Conservation (phyloP, 2,797 vertebrate genomes). For the Lithobates sylvaticus region DNA sequence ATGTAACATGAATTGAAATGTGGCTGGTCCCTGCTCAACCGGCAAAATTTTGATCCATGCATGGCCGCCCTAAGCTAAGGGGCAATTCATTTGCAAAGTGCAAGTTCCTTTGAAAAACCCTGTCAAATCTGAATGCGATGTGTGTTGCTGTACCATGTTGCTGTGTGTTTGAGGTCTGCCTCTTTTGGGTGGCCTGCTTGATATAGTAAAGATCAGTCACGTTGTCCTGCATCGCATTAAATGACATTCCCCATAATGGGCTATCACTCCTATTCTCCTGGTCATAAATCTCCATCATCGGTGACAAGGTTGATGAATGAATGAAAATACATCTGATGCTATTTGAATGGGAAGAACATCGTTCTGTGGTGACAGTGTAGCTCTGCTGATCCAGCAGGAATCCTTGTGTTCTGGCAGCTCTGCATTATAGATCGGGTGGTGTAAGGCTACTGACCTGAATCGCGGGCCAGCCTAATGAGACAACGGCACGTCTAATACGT, state of each 20-base stretch:
- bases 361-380: conserved; percentile 43
- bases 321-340: conserved; percentile 51
- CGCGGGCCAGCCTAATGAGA: conserved; percentile 16
- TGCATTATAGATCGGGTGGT: conserved; percentile 33
- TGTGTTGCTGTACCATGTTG: background rate
- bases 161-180: background rate
- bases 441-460: conserved; percentile 23
- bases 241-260: conserved; percentile 48
- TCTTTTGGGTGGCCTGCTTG: background rate
- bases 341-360: conserved; percentile 45
- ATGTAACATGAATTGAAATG: no score
- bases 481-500: background rate
- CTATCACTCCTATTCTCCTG: conserved; percentile 44
- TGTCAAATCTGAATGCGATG: no score
- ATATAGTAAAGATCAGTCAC: conserved; percentile 2
- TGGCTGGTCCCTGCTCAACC: no score
- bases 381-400: conserved; percentile 45
- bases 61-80: no score
- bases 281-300: conserved; percentile 44
- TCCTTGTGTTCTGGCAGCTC: conserved; percentile 8
- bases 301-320: conserved; percentile 47
- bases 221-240: conserved; percentile 9
- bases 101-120: no score
- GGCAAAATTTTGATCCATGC: no score
- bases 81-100: no score